Conservation (phyloP, 2,113 vertebrate genomes). For the Siniperca chuatsi region DNA sequence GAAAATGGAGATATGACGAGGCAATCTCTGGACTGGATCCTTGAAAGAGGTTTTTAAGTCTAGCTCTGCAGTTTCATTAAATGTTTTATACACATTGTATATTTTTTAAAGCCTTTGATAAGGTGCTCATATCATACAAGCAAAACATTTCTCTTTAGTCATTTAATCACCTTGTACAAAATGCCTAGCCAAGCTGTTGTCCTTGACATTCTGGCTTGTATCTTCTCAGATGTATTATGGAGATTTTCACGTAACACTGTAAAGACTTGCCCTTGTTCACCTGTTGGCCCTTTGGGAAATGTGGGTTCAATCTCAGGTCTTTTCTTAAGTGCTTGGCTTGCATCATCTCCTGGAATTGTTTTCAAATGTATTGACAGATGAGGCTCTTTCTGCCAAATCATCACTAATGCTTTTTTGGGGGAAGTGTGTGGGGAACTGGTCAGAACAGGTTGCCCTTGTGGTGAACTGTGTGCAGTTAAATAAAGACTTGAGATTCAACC, state of each 20-base stretch:
- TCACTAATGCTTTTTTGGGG: constrained; percentile 54
- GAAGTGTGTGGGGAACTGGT: constrained; percentile 30
- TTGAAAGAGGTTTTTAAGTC: constrained; percentile 55
- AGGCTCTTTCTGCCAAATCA: constrained; percentile 70
- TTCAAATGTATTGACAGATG: constrained; percentile 52
- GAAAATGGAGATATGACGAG: constrained; percentile 43
- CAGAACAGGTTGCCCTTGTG: constrained; percentile 49
- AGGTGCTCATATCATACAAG: constrained; percentile 77
- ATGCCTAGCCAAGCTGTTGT: constrained; percentile 49
- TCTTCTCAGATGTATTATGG: constrained; percentile 46
- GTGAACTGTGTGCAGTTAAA: constrained; percentile 62
- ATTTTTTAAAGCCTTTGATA: constrained; percentile 81
- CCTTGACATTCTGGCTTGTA: constrained; percentile 53
- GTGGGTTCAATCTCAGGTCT: constrained; percentile 67
- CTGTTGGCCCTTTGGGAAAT: constrained; percentile 49
- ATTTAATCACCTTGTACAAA: constrained; percentile 68
- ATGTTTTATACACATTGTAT: constrained; percentile 84
- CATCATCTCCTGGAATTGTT: constrained; percentile 72
- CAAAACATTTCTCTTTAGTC: constrained; percentile 69
- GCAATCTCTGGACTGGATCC: constrained; percentile 68
- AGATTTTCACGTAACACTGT: constrained; percentile 39
- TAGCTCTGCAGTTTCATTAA: constrained; percentile 74
- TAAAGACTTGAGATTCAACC: constrained; percentile 68
- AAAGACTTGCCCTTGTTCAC: constrained; percentile 58
- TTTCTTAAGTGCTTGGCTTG: constrained; percentile 65